phyloP scores from a whole-genome alignment of 2,888 invertebrate genomes.

The Sturmia bella region DNA sequence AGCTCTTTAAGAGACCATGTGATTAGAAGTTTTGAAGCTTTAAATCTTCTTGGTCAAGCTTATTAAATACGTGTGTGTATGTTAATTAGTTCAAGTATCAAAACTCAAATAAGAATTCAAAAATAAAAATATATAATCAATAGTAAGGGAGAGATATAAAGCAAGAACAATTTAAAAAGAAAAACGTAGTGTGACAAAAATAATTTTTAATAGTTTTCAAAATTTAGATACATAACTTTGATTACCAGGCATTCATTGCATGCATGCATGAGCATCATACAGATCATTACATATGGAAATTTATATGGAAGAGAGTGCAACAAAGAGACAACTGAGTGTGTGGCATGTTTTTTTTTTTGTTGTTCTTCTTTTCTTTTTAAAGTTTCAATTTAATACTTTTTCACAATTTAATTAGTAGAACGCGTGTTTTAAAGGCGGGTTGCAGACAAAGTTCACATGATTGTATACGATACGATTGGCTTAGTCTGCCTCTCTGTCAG shows the following conservation, averaged over 20 bases:
- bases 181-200: conserved; percentile 41
- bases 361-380: background rate
- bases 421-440: conserved; percentile 50
- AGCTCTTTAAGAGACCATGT: no score
- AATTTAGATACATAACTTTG: conserved; percentile 43
- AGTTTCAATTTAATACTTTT: conserved; percentile 29
- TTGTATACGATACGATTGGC: conserved; percentile 6
- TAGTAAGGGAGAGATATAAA: background rate
- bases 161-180: background rate
- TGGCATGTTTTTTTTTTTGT: conserved; percentile 8
- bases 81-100: no score
- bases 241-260: conserved; percentile 2
- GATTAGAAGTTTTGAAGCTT: background rate
- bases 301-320: background rate
- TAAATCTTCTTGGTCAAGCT: background rate
- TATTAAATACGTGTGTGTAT: no score
- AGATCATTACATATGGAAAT: conserved; percentile 40
- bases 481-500: conserved; percentile 35
- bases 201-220: conserved; percentile 43
- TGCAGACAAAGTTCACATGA: background rate
- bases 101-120: background rate
- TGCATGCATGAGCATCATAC: conserved; percentile 46
- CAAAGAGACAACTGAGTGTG: background rate
- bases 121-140: background rate
- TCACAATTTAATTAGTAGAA: conserved; percentile 60